A percentile compares a stretch with the other conserved stretches of the same genome.
Evolutionary conservation across 37 sponge, comb jelly and placozoan species (phyloP).

Genomic region (Trichoplax adhaerens): DNA sequence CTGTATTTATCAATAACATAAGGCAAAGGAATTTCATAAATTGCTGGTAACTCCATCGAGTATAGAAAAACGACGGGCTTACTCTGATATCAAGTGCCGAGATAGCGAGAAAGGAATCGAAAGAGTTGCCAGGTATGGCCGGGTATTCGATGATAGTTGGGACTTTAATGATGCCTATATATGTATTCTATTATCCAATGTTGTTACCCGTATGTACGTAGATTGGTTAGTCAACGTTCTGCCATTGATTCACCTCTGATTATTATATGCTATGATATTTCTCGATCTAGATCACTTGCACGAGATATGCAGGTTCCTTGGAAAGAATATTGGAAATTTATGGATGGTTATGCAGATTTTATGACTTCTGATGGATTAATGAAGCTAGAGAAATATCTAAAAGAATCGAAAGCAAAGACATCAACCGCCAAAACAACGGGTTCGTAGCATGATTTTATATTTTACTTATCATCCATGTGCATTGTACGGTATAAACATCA

Average conservation of each 20-base stretch:
- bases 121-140: slow-evolving; percentile 35
- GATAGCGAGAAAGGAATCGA: slow-evolving; percentile 79
- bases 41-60: slow-evolving; percentile 51
- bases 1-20: too few species aligned
- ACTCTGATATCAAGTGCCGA: slow-evolving; percentile 26
- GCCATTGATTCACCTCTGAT: too few species aligned
- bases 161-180: too few species aligned
- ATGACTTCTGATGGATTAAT: slow-evolving; percentile 37
- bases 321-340: slow-evolving; percentile 82
- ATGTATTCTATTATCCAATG: neutral
- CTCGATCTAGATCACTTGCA: slow-evolving; percentile 35
- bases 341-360: slow-evolving; percentile 42
- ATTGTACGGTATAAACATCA: too few species aligned
- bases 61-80: slow-evolving; percentile 18
- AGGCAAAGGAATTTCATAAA: slow-evolving; percentile 53
- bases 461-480: too few species aligned
- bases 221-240: too few species aligned
- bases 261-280: too few species aligned
- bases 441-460: too few species aligned
- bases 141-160: too few species aligned
- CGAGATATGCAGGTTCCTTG: slow-evolving; percentile 32
- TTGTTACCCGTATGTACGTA: neutral
- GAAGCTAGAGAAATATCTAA: slow-evolving; percentile 47
- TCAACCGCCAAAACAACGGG: too few species aligned
- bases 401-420: too few species aligned